Conservation (phyloP, 2,888 invertebrate genomes). For the Blastobasis adustella region DNA sequence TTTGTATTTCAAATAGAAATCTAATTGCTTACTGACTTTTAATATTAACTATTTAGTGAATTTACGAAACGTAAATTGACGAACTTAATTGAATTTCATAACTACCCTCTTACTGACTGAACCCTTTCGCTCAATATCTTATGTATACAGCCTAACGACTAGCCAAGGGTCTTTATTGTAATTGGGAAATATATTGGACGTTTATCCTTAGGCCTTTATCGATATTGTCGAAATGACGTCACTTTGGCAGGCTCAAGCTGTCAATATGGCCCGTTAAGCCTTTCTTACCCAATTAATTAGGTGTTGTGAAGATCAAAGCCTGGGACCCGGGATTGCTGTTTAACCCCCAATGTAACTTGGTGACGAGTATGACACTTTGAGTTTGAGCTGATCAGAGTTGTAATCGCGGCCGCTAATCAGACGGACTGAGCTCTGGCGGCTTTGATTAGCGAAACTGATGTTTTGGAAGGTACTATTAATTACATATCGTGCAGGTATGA, state of each 20-base stretch:
- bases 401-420: too few relatives aligned
- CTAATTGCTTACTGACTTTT: too few relatives aligned
- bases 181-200: slow-evolving; percentile 1
- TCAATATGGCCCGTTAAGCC: slow-evolving; percentile 55
- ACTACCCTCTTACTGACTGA: not conserved
- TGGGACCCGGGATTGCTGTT: slow-evolving; percentile 44
- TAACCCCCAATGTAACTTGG: slow-evolving; percentile 52
- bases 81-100: not conserved
- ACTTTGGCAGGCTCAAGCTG: slow-evolving; percentile 24
- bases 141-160: not conserved
- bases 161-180: not conserved
- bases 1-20: too few relatives aligned
- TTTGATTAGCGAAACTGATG: too few relatives aligned
- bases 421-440: too few relatives aligned
- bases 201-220: not conserved
- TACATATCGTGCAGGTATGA: too few relatives aligned
- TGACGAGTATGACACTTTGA: slow-evolving; percentile 53
- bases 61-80: not conserved
- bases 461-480: too few relatives aligned
- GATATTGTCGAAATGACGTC: not conserved
- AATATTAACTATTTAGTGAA: too few relatives aligned
- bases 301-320: slow-evolving; percentile 64
- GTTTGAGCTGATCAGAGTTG: too few relatives aligned
- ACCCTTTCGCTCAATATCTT: not conserved
- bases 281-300: slow-evolving; percentile 62